Percentiles rank a stretch among this genome's conserved stretches.
These are phyloP conservation scores for Pipistrellus nathusii DNA, from an alignment of 2,797 vertebrate species.

Conservation along the genomic window DNA sequence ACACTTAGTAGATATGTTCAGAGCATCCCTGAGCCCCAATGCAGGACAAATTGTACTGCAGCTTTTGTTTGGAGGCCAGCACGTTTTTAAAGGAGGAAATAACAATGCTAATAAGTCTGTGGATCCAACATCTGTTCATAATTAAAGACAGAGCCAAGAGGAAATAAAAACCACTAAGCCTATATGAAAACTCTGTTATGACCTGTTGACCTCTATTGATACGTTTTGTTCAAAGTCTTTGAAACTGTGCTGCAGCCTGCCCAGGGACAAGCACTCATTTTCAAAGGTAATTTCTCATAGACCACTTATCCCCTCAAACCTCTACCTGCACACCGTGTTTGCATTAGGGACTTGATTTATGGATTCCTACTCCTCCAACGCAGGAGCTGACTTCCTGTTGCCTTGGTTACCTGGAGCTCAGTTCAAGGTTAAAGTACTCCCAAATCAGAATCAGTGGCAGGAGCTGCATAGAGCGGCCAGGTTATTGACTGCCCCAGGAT, in stretches of 20 bases:
- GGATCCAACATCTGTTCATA: slow-evolving; percentile 89
- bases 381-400: slow-evolving; percentile 90
- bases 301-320: slow-evolving; percentile 90
- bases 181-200: slow-evolving; percentile 83
- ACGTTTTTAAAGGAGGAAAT: slow-evolving; percentile 70
- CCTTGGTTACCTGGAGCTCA: slow-evolving; percentile 90
- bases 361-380: slow-evolving; percentile 86
- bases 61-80: not conserved
- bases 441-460: slow-evolving; percentile 88
- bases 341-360: slow-evolving; percentile 92
- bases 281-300: slow-evolving; percentile 90
- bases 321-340: slow-evolving; percentile 91
- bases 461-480: slow-evolving; percentile 83
- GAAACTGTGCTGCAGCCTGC: slow-evolving; percentile 85
- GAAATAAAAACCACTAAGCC: slow-evolving; percentile 68
- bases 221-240: slow-evolving; percentile 79
- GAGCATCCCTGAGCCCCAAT: not conserved
- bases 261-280: slow-evolving; percentile 88
- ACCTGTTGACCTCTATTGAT: slow-evolving; percentile 87
- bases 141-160: slow-evolving; percentile 84
- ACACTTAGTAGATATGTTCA: not conserved
- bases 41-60: not conserved
- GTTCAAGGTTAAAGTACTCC: slow-evolving; percentile 91
- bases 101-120: slow-evolving; percentile 81
- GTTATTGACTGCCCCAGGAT: slow-evolving; percentile 89